Conservation (phyloP, 2,113 vertebrate genomes). For the Vulpes vulpes region DNA sequence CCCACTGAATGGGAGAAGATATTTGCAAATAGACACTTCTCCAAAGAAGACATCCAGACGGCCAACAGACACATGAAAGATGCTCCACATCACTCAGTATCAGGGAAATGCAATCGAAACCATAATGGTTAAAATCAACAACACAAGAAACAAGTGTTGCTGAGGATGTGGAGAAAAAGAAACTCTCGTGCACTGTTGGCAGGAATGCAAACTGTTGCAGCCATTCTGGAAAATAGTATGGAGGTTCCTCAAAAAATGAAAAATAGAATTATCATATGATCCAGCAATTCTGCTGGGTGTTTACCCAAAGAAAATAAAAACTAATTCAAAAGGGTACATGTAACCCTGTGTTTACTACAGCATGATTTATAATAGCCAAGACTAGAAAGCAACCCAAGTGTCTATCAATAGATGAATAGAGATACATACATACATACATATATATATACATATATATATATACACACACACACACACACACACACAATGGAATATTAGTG, state of each 20-base stretch:
- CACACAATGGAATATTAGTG: background rate
- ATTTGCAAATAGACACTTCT: background rate
- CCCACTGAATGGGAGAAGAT: background rate
- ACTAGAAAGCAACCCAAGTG: background rate
- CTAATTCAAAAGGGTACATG: background rate
- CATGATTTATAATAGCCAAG: background rate
- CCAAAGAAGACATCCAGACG: background rate
- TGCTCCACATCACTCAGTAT: background rate
- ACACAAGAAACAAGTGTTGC: background rate
- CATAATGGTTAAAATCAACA: background rate
- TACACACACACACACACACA: too few relatives aligned
- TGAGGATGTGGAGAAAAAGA: too few relatives aligned
- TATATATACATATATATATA: too few relatives aligned
- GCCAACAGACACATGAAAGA: background rate
- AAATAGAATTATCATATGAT: background rate
- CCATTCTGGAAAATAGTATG: fast-evolving
- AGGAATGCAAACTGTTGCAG: too few relatives aligned
- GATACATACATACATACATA: fast-evolving
- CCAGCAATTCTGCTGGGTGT: background rate
- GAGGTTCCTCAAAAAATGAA: background rate
- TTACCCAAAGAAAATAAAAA: background rate
- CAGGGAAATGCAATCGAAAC: background rate
- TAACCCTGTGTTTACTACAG: background rate
- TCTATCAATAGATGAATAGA: background rate
- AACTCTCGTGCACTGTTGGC: background rate